A percentile compares a stretch with the other conserved stretches of the same genome.
Evolutionary conservation across 1,140 invertebrate genomes (phyloP).

Genomic region (Zaprionus lachaisei): DNA sequence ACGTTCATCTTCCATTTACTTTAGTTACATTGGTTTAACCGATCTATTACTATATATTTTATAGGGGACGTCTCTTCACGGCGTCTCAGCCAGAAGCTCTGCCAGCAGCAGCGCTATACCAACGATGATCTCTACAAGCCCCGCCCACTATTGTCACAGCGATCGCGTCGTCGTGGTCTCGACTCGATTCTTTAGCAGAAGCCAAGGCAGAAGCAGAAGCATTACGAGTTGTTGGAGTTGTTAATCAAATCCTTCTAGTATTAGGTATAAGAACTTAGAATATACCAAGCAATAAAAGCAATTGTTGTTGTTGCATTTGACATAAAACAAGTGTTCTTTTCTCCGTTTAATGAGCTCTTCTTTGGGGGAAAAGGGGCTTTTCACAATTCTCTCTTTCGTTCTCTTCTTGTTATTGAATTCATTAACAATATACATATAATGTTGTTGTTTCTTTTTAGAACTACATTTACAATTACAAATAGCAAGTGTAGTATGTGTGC

Average conservation of each 20-base stretch:
- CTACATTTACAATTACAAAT: constrained; percentile 68
- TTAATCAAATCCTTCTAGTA: constrained; percentile 30
- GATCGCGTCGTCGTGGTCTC: constrained; percentile 74
- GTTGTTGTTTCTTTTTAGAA: constrained; percentile 49
- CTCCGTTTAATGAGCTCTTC: constrained; percentile 48
- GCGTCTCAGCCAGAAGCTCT: constrained; percentile 67
- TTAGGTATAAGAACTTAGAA: not conserved
- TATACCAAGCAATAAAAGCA: constrained; percentile 44
- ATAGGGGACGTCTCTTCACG: constrained; percentile 50
- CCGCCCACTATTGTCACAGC: constrained; percentile 85
- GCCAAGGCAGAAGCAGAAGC: constrained; percentile 6
- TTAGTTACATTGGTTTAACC: not conserved
- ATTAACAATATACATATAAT: constrained; percentile 74
- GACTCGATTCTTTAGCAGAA: constrained; percentile 67
- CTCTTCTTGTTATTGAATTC: constrained; percentile 41
- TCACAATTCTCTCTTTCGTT: constrained; percentile 33
- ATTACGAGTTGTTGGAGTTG: not conserved
- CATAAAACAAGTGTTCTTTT: constrained; percentile 40
- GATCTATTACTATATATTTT: not conserved
- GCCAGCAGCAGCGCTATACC: constrained; percentile 86
- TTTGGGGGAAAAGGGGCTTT: constrained; percentile 6
- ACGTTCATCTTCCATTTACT: not conserved
- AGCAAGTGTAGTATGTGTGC: constrained; percentile 46
- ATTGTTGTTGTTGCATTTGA: constrained; percentile 74
- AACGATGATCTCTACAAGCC: constrained; percentile 90